phyloP scores from a whole-genome alignment of 2,797 vertebrate genomes.

The Acrossocheilus fasciatus region DNA sequence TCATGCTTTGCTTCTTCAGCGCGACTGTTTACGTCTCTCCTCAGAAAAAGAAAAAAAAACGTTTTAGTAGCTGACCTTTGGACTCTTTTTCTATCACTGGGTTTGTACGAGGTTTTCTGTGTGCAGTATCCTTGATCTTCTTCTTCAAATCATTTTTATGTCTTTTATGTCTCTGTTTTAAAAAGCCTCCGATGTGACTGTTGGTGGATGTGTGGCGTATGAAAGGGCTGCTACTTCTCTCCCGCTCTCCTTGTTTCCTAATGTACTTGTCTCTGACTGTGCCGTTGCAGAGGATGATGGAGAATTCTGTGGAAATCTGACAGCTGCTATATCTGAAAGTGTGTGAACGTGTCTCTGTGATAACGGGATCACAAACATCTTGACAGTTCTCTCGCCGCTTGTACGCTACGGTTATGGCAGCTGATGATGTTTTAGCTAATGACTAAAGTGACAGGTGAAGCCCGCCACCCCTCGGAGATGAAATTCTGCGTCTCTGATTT shows the following conservation, averaged over 20 bases:
- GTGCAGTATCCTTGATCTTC: constrained; percentile 55
- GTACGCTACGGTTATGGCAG: background rate
- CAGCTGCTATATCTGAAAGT: constrained; percentile 13
- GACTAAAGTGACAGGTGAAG: constrained; percentile 32
- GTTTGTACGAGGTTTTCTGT: background rate
- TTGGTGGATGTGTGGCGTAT: background rate
- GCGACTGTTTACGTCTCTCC: background rate
- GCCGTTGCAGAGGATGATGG: constrained; percentile 3
- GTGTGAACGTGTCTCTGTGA: constrained; percentile 1
- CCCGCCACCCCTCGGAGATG: background rate
- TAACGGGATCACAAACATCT: constrained; percentile 12
- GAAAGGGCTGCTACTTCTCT: background rate
- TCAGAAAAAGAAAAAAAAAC: background rate
- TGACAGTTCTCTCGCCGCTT: background rate
- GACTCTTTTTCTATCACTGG: background rate
- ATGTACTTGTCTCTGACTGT: constrained; percentile 7
- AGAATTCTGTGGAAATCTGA: background rate
- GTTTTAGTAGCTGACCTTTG: background rate
- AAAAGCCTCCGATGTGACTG: background rate
- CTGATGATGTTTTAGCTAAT: constrained; percentile 23
- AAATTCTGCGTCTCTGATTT: background rate
- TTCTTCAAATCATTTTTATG: background rate
- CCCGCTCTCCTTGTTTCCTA: constrained; percentile 1
- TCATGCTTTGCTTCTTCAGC: background rate
- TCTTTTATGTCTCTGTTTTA: constrained; percentile 3